Percentiles rank a stretch among this genome's conserved stretches.
phyloP scores from a whole-genome alignment of 2,797 vertebrate species.

The Onychomys leucogaster region DNA sequence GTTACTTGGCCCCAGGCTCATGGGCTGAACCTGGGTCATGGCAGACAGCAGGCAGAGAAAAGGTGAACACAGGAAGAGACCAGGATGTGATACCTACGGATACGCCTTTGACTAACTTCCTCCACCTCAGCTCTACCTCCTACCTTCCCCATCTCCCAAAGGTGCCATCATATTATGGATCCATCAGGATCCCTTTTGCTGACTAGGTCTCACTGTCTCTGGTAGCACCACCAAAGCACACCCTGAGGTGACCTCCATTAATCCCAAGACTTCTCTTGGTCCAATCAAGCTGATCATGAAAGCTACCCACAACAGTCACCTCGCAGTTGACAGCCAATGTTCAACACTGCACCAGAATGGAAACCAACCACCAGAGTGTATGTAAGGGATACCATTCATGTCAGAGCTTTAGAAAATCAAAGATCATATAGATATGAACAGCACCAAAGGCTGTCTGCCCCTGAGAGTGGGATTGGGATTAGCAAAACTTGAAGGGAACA shows the following conservation, averaged over 20 bases:
- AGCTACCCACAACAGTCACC: not conserved
- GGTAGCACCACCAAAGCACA: not conserved
- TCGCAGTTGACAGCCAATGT: not conserved
- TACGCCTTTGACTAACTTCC: not conserved
- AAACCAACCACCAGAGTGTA: no score
- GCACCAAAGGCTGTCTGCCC: not conserved
- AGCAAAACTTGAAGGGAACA: not conserved
- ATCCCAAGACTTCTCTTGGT: not conserved
- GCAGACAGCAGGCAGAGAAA: not conserved
- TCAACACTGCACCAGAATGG: not conserved
- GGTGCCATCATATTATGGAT: not conserved
- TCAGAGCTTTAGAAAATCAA: not conserved
- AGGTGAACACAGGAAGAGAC: not conserved
- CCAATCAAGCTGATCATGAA: not conserved
- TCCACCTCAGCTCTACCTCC: not conserved
- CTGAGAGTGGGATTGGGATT: not conserved
- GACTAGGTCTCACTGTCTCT: not conserved
- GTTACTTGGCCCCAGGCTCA: not conserved
- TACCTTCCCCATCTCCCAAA: not conserved
- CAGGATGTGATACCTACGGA: not conserved
- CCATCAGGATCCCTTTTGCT: not conserved
- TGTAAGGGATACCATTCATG: no score
- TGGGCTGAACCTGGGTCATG: not conserved
- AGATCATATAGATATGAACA: not conserved
- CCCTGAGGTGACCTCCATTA: not conserved